Percentiles rank a stretch among this genome's conserved stretches.
Evolutionary conservation across 2,113 vertebrate species (phyloP).

Genomic region (Peromyscus polionotus): DNA sequence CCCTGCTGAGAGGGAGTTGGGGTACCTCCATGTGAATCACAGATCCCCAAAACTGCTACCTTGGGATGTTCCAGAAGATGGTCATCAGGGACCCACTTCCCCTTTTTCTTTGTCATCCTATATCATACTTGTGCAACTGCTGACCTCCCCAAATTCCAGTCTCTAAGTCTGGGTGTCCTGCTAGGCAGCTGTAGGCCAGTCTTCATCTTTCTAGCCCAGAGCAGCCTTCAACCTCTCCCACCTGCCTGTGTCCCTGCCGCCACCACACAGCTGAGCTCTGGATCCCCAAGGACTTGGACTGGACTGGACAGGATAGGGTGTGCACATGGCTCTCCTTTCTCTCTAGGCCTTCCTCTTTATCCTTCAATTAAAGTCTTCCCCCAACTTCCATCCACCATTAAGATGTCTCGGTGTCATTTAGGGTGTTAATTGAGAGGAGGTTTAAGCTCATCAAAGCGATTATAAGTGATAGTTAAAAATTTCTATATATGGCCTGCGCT

Average conservation of each 20-base stretch:
- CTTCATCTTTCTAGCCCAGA: neutral
- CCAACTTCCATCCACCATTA: conserved; percentile 95
- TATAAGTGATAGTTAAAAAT: conserved; percentile 98
- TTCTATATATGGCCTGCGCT: conserved; percentile 95
- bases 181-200: neutral
- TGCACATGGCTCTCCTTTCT: conserved; percentile 66
- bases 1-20: neutral
- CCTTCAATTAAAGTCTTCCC: conserved; percentile 91
- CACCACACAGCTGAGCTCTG: neutral
- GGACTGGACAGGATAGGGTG: conserved; percentile 79
- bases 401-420: conserved; percentile 94
- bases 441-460: conserved; percentile 97
- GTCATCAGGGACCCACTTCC: neutral
- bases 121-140: neutral
- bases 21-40: neutral
- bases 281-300: conserved; percentile 68
- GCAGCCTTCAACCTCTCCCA: rapidly evolving
- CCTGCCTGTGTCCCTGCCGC: neutral
- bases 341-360: conserved; percentile 84
- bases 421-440: conserved; percentile 98
- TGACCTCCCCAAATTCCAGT: neutral
- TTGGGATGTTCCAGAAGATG: neutral
- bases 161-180: neutral
- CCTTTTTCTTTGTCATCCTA: neutral
- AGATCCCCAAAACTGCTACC: conserved; percentile 30